A percentile compares a stretch with the other conserved stretches of the same genome.
Evolutionary conservation across 2,113 vertebrate genomes (phyloP).

Genomic region (Catharus fuscescens): DNA sequence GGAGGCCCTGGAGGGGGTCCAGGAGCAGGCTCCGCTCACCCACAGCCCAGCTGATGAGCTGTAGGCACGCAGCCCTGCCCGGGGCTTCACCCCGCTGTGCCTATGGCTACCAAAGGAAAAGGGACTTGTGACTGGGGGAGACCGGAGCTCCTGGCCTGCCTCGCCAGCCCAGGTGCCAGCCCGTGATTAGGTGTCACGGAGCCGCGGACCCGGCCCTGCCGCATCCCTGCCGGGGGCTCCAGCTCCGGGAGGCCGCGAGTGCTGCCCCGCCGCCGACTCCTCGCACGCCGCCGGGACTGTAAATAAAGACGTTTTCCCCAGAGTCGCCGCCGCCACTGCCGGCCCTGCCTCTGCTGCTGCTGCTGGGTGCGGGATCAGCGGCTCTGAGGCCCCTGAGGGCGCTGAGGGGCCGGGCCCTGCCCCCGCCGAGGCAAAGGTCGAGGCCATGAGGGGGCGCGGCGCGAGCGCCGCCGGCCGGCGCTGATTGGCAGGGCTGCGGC

Average conservation of each 20-base stretch:
- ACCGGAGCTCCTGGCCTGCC: neutral
- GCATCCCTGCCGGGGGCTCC: neutral
- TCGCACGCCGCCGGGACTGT: neutral
- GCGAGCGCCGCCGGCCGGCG: neutral
- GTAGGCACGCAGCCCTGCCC: neutral
- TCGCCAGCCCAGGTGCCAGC: neutral
- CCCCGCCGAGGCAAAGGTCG: neutral
- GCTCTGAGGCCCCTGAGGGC: neutral
- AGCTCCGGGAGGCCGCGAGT: neutral
- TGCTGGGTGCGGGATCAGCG: neutral
- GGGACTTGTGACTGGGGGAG: neutral
- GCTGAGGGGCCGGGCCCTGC: neutral
- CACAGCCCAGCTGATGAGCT: constrained; percentile 74
- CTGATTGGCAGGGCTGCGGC: neutral
- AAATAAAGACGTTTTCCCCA: constrained; percentile 31
- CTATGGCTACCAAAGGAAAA: neutral
- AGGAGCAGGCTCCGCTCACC: constrained; percentile 65
- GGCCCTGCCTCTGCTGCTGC: neutral
- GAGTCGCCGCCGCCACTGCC: neutral
- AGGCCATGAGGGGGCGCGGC: neutral
- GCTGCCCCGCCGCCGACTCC: neutral
- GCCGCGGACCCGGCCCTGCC: neutral
- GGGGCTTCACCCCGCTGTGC: neutral
- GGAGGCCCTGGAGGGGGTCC: constrained; percentile 24
- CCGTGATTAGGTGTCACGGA: neutral